Conservation (phyloP, 1,140 invertebrate species). For the Periplaneta americana region DNA sequence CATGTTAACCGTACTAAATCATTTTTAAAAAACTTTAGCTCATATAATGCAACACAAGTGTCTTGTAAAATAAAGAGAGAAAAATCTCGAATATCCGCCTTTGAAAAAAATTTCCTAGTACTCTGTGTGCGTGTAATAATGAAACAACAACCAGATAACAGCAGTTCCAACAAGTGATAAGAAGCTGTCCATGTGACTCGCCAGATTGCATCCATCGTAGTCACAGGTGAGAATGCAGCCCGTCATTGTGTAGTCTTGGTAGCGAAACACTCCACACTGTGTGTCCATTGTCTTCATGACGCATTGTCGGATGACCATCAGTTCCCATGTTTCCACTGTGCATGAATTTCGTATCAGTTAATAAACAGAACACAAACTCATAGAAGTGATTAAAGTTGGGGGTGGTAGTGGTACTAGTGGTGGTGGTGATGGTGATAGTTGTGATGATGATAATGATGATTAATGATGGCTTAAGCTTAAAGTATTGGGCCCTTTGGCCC, state of each 20-base stretch:
- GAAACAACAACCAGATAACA: neutral
- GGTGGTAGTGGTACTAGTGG: too few relatives aligned
- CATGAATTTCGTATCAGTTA: too few relatives aligned
- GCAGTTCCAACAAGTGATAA: neutral
- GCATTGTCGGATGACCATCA: slow-evolving; percentile 46
- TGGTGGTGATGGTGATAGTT: too few relatives aligned
- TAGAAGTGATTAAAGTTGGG: too few relatives aligned
- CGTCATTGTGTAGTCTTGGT: slow-evolving; percentile 39
- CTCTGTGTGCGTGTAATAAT: neutral
- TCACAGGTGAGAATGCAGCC: slow-evolving; percentile 53
- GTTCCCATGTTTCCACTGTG: slow-evolving; percentile 23
- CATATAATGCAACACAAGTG: too few relatives aligned
- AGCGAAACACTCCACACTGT: slow-evolving; percentile 45
- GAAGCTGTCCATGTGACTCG: neutral
- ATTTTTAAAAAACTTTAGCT: too few relatives aligned
- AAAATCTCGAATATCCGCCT: neutral
- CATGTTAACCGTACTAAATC: too few relatives aligned
- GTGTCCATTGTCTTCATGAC: slow-evolving; percentile 51
- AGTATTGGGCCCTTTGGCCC: too few relatives aligned
- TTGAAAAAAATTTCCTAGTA: neutral
- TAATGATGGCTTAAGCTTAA: too few relatives aligned
- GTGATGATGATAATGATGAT: too few relatives aligned
- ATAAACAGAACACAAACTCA: too few relatives aligned
- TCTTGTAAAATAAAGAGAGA: neutral
- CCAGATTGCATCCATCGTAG: slow-evolving; percentile 31